phyloP scores from a whole-genome alignment of 2,797 vertebrate genomes.

The Scolopax bukidnonensis region DNA sequence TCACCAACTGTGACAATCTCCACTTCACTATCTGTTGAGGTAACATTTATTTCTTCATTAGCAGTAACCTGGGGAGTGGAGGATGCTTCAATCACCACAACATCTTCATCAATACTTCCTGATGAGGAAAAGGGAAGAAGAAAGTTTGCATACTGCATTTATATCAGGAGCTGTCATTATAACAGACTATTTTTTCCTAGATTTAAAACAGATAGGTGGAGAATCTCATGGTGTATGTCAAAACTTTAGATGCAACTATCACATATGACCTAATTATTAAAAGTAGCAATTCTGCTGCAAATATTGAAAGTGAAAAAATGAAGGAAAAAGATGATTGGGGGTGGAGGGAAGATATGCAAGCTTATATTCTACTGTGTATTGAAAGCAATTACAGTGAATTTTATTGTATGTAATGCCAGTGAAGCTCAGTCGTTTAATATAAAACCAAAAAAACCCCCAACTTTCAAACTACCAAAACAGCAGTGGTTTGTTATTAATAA shows the following conservation, averaged over 20 bases:
- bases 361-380: neutral
- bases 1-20: conserved; percentile 98
- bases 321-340: neutral
- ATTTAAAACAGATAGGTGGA: neutral
- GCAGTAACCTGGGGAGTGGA: conserved; percentile 91
- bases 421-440: neutral
- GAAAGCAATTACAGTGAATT: neutral
- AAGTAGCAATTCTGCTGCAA: neutral
- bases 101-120: conserved; percentile 97
- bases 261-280: neutral
- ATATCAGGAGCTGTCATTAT: neutral
- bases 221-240: neutral
- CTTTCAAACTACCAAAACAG: neutral
- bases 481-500: neutral
- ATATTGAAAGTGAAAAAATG: neutral
- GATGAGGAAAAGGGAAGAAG: neutral
- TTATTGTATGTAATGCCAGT: neutral
- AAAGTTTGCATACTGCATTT: neutral
- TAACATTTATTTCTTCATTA: conserved; percentile 99
- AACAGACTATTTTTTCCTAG: neutral
- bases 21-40: conserved; percentile 98
- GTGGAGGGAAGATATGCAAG: neutral
- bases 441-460: neutral
- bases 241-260: neutral
- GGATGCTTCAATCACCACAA: conserved; percentile 96